Conservation (phyloP, 2,113 vertebrate species). For the Felis catus region DNA sequence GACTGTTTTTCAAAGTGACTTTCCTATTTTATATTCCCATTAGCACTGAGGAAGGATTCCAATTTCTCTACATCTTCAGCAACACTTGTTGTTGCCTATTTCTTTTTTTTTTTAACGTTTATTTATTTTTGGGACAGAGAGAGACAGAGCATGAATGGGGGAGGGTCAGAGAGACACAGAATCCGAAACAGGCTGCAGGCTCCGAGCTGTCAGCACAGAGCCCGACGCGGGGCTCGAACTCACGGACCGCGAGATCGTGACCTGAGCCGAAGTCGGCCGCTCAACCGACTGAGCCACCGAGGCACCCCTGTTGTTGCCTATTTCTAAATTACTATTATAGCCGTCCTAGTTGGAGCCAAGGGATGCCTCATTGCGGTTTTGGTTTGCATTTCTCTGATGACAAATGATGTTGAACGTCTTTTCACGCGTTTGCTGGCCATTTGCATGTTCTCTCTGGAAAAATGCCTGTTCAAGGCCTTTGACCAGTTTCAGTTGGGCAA, state of each 20-base stretch:
- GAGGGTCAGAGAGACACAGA: too few species aligned
- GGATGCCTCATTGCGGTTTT: background rate
- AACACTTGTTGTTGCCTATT: background rate
- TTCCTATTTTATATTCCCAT: background rate
- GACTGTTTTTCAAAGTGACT: background rate
- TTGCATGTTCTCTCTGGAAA: constrained; percentile 1
- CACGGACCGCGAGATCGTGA: too few species aligned
- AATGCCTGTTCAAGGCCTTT: background rate
- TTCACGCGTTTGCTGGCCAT: background rate
- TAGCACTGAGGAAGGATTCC: background rate
- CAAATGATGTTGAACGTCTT: background rate
- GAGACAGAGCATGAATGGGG: too few species aligned
- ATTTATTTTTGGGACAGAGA: too few species aligned
- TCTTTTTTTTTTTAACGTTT: background rate
- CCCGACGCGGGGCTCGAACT: too few species aligned
- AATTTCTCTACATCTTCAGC: background rate
- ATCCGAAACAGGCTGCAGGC: too few species aligned
- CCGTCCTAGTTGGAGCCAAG: background rate
- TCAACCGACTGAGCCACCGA: too few species aligned
- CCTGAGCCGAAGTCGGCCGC: too few species aligned
- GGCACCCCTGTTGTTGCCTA: background rate
- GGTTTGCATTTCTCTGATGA: background rate
- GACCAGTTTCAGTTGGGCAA: background rate
- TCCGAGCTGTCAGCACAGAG: too few species aligned
- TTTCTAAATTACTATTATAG: constrained; percentile 8